Conservation (phyloP, 2,797 vertebrate species). For the Dryobates pubescens region DNA sequence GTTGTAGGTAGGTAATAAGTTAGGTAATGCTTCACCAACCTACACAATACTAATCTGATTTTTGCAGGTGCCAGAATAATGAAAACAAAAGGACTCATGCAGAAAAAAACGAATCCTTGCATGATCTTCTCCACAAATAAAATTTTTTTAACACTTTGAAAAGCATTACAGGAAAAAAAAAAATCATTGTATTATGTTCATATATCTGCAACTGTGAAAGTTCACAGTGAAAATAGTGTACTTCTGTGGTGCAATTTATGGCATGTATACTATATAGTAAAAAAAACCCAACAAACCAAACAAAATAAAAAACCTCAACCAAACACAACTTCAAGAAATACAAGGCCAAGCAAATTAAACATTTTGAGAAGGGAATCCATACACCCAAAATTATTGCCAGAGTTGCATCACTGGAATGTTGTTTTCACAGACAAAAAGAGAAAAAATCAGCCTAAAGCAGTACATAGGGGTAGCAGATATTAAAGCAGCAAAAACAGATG, state of each 20-base stretch:
- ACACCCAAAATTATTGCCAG: background rate
- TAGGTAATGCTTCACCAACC: background rate
- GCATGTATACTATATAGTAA: background rate
- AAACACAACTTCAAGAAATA: background rate
- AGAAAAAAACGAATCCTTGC: background rate
- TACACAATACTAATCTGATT: background rate
- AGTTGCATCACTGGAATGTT: background rate
- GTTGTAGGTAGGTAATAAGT: background rate
- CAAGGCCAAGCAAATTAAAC: background rate
- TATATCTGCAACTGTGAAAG: background rate
- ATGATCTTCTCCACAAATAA: background rate
- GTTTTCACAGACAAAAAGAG: background rate
- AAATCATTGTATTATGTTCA: background rate
- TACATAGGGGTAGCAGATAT: fast-evolving
- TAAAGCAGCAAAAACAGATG: background rate
- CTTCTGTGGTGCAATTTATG: background rate
- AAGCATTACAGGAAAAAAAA: background rate
- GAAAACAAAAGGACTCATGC: background rate
- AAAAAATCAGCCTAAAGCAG: background rate
- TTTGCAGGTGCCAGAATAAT: background rate
- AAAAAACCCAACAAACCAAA: no score
- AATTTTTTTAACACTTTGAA: background rate
- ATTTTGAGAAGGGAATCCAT: background rate
- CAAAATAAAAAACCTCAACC: background rate
- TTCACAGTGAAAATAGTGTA: background rate